Conservation (phyloP, 1,140 invertebrate genomes). For the Leucophenga varia region DNA sequence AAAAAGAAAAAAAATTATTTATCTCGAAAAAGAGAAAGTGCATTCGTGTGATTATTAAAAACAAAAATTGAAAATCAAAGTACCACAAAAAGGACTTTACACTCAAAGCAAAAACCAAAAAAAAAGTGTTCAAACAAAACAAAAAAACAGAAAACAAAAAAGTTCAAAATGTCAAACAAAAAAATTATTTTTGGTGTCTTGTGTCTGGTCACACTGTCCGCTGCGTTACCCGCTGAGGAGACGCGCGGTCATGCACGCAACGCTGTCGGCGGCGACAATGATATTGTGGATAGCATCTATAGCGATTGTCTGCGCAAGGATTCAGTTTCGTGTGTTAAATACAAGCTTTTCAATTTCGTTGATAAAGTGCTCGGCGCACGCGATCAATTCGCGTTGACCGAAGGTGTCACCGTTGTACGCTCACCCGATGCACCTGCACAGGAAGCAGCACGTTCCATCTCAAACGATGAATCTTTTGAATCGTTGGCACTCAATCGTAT, state of each 20-base stretch:
- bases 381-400: constrained; percentile 73
- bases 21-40: constrained; percentile 44
- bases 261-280: constrained; percentile 68
- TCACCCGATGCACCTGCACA: constrained; percentile 61
- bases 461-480: constrained; percentile 66
- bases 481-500: constrained; percentile 67
- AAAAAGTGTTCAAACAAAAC: constrained; percentile 38
- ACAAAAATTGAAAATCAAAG: constrained; percentile 3
- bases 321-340: constrained; percentile 77
- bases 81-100: constrained; percentile 14
- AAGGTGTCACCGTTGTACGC: constrained; percentile 80
- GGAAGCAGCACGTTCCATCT: constrained; percentile 71
- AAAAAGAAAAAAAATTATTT: neutral
- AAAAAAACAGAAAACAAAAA: constrained; percentile 23
- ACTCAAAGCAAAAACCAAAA: constrained; percentile 16
- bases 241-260: constrained; percentile 60
- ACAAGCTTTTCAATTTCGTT: constrained; percentile 79
- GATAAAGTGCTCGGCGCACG: constrained; percentile 78
- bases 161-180: constrained; percentile 48
- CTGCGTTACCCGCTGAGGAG: constrained; percentile 70
- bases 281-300: constrained; percentile 73
- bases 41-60: constrained; percentile 28
- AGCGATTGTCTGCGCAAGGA: constrained; percentile 77
- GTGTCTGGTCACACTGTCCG: constrained; percentile 59
- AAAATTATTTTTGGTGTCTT: constrained; percentile 57